These are phyloP conservation scores for Macaca nemestrina DNA, from an alignment of 2,113 vertebrate species.

Conservation along the genomic window DNA sequence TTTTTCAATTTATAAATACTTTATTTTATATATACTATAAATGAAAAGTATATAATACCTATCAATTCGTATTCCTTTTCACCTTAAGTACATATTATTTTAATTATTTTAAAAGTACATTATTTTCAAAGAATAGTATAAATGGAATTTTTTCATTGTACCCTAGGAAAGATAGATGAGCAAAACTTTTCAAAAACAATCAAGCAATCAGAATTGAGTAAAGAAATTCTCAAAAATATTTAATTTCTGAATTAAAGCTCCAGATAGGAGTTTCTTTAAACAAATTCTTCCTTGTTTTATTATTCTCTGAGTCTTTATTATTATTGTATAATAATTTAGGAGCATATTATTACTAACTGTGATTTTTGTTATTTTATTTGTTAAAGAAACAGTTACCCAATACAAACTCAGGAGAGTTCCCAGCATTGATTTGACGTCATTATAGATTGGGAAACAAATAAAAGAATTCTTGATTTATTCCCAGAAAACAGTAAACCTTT, in stretches of 20 bases:
- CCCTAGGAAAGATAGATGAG: not conserved
- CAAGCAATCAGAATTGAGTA: not conserved
- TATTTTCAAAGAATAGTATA: not conserved
- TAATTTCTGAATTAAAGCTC: not conserved
- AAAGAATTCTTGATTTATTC: slow-evolving; percentile 55
- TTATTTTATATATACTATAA: not conserved
- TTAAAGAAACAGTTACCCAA: slow-evolving; percentile 2
- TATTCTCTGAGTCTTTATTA: not conserved
- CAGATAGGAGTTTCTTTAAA: slow-evolving; percentile 1
- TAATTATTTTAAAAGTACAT: slow-evolving; percentile 1
- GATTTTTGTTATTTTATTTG: not conserved
- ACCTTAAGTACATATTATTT: not conserved
- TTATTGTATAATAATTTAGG: not conserved
- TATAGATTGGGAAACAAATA: not conserved
- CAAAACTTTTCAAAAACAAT: not conserved
- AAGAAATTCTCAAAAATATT: not conserved
- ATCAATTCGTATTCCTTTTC: not conserved
- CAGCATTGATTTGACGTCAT: slow-evolving; percentile 48
- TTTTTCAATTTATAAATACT: not conserved
- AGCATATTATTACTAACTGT: not conserved
- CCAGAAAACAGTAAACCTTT: slow-evolving; percentile 58
- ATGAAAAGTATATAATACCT: not conserved
- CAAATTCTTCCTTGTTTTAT: not conserved
- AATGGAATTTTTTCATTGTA: not conserved
- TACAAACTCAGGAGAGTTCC: slow-evolving; percentile 22